Conservation (phyloP, 2,797 vertebrate species). For the Eutrigla gurnardus region DNA sequence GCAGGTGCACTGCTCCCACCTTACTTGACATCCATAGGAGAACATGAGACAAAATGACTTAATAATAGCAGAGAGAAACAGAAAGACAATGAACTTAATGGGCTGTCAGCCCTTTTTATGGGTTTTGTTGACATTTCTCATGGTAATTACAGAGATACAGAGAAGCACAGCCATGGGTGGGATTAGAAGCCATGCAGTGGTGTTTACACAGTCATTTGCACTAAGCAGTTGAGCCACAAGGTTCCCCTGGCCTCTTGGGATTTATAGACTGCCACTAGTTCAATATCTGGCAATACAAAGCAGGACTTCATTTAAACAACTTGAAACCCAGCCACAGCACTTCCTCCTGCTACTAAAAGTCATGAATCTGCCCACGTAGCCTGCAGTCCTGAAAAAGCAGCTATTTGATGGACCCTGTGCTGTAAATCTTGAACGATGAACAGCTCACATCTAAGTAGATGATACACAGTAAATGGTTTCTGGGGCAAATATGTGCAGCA, state of each 20-base stretch:
- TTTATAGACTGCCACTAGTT: slow-evolving; percentile 55
- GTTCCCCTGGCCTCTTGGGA: slow-evolving; percentile 29
- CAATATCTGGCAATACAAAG: slow-evolving; percentile 53
- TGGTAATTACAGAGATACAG: slow-evolving; percentile 32
- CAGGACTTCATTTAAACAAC: slow-evolving; percentile 43
- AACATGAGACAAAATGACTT: not conserved
- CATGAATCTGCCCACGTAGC: slow-evolving; percentile 51
- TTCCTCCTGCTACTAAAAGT: slow-evolving; percentile 22
- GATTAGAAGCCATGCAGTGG: slow-evolving; percentile 11
- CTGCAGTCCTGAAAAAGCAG: slow-evolving; percentile 43
- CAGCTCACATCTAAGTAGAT: slow-evolving; percentile 12
- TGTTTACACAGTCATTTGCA: slow-evolving; percentile 35
- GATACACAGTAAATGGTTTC: slow-evolving; percentile 2
- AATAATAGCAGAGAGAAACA: slow-evolving; percentile 9
- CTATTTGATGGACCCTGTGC: slow-evolving; percentile 47
- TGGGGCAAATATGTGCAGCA: slow-evolving; percentile 18
- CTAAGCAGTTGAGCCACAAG: slow-evolving; percentile 27
- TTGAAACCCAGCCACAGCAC: slow-evolving; percentile 35
- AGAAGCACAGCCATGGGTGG: slow-evolving; percentile 17
- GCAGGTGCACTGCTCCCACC: too few relatives aligned
- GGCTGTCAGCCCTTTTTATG: not conserved
- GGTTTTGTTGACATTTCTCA: too few relatives aligned
- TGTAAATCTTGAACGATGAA: slow-evolving; percentile 60
- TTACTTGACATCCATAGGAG: too few relatives aligned
- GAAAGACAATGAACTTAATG: not conserved